Evolutionary conservation across 2,113 vertebrate species (phyloP).

Genomic region (Platichthys flesus): DNA sequence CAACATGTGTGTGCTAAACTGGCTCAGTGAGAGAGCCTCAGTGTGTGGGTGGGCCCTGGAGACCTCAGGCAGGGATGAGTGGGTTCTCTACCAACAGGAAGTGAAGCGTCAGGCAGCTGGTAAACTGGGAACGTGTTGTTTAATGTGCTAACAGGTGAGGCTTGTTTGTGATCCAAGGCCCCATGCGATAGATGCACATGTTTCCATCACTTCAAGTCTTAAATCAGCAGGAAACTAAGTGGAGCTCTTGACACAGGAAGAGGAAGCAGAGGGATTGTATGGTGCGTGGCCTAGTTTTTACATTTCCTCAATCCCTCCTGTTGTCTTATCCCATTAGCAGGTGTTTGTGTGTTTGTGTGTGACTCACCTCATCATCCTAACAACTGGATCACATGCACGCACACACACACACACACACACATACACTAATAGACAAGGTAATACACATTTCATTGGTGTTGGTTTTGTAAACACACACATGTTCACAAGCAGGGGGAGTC

Average conservation of each 20-base stretch:
- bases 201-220: background rate
- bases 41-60: conserved; percentile 1
- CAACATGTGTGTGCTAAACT: conserved; percentile 19
- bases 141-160: background rate
- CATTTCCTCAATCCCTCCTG: background rate
- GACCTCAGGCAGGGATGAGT: conserved; percentile 47
- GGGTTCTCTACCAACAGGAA: conserved; percentile 42
- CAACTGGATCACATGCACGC: background rate
- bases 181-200: background rate
- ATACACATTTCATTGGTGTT: too few species aligned
- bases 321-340: background rate
- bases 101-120: background rate
- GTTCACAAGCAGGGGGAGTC: background rate
- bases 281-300: background rate
- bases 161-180: background rate
- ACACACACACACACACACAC: background rate
- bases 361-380: background rate
- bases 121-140: background rate
- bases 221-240: background rate
- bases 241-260: background rate
- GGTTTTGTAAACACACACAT: background rate
- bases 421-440: background rate
- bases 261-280: background rate
- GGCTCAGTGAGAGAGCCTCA: conserved; percentile 3
- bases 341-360: background rate